phyloP scores from a whole-genome alignment of 2,113 vertebrate genomes.

The Malurus cyaneus region DNA sequence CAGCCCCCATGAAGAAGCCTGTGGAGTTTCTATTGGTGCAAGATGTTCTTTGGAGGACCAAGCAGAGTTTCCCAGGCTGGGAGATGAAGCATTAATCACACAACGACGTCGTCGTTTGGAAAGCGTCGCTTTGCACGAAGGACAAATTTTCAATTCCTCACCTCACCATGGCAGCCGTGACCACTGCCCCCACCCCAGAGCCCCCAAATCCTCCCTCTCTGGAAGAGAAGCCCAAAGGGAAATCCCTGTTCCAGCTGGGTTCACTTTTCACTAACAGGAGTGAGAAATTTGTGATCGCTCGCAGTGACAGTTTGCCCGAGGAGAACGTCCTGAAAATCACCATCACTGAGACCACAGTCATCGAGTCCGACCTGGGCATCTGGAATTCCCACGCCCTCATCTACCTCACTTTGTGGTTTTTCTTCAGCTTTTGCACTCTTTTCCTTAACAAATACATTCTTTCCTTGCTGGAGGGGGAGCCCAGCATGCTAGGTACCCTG shows the following conservation, averaged over 20 bases:
- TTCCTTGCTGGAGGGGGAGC: conserved; percentile 90
- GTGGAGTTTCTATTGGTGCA: neutral
- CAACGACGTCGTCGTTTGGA: no score
- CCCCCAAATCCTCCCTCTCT: neutral
- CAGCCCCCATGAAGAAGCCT: neutral
- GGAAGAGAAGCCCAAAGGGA: conserved; percentile 52
- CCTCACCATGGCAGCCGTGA: conserved; percentile 54
- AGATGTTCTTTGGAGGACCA: neutral
- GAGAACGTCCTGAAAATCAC: conserved; percentile 89
- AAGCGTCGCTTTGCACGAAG: neutral
- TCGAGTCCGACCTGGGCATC: conserved; percentile 88
- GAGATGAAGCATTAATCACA: neutral
- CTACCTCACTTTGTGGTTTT: conserved; percentile 91
- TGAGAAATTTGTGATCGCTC: conserved; percentile 81
- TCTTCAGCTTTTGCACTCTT: conserved; percentile 97
- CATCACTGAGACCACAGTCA: conserved; percentile 90
- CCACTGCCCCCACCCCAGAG: neutral
- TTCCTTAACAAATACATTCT: conserved; percentile 98
- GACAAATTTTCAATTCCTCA: neutral
- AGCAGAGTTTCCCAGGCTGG: neutral
- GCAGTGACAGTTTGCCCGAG: conserved; percentile 80
- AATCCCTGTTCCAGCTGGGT: conserved; percentile 58
- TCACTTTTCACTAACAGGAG: conserved; percentile 71
- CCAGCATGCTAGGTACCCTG: conserved; percentile 87
- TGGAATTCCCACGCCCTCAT: conserved; percentile 83